Base-by-base conservation (phyloP, 1,140 invertebrate genomes). In the Glossosoma conforme region DNA sequence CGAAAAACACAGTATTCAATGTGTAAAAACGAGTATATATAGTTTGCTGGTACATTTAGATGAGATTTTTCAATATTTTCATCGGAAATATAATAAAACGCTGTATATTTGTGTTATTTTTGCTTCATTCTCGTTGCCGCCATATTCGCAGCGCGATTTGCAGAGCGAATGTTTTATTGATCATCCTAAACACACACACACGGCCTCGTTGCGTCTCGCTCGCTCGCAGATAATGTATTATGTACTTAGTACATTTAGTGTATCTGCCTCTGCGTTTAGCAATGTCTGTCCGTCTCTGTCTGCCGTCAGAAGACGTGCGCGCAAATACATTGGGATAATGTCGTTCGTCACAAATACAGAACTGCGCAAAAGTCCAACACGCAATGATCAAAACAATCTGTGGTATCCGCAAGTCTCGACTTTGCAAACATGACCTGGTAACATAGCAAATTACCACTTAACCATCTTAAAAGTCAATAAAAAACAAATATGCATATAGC, bases 131-230 rank as follows among this genome's bases (percentile, higher is more conserved):
- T 13, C 15, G 30, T 18, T 11, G 14, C 51, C 51, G 38, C 52
- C 21, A 43, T 49, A 42, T 33, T 18, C 32, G 20, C 3, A 54
- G 35, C n/a, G 30, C 45, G 52, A 28, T 8, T 17, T 36, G 15
- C 13, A 40, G 44, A 45, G 44, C 48, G 52, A 59, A 55, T 59
- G 56, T 55, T 59, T 59, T 59, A 59, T 59, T 59, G 56, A 59
- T 59, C 56, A 59, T 52, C 56, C 56, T 47, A 59, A 59, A 59
- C 56, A 59, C 56, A 51, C 37, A 54, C 43, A 59, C 52, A 49
- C 53, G 45, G 43, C 38, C 17, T 47, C 40, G 43, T 20, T 20
- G 28, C 37, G 35, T 47, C 52, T 44, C 52, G 18, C 36, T 54
- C 44, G 2, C 52, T 33, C 52, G 21, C 42, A 47, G 37, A 54